Conservation (phyloP, 2,888 invertebrate genomes). For the Pterobdella sp. region DNA sequence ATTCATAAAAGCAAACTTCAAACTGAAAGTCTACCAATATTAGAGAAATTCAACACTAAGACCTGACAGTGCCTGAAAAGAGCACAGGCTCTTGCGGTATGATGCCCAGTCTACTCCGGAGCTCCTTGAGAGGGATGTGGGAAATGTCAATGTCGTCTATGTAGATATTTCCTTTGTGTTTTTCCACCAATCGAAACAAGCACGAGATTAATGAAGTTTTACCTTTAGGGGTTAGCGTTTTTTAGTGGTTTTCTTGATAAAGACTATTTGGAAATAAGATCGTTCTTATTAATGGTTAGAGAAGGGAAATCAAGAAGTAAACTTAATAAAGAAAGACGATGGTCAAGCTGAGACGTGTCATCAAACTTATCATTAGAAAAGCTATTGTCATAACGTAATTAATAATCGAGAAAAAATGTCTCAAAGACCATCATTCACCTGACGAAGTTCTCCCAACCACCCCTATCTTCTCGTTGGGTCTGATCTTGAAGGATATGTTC, state of each 20-base stretch:
- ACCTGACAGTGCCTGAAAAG: conserved; percentile 32
- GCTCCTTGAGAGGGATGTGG: conserved; percentile 52
- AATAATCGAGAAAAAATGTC: neutral
- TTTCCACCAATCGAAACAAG: conserved; percentile 59
- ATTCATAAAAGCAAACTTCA: too few relatives aligned
- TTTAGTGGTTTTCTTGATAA: neutral
- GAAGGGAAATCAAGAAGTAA: neutral
- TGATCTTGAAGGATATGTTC: conserved; percentile 68
- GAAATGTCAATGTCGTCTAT: conserved; percentile 57
- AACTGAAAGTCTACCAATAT: too few relatives aligned
- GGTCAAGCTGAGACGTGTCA: neutral
- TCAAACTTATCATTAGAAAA: neutral
- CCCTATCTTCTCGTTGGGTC: conserved; percentile 33
- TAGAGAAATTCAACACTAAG: too few relatives aligned
- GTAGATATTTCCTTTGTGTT: conserved; percentile 54
- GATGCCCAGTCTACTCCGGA: conserved; percentile 53
- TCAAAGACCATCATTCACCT: conserved; percentile 55
- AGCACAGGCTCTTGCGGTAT: conserved; percentile 51
- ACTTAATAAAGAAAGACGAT: neutral
- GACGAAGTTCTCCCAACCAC: conserved; percentile 74
- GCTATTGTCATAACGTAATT: neutral
- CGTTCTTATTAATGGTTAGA: neutral
- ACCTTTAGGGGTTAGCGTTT: conserved; percentile 43
- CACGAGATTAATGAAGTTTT: conserved; percentile 59
- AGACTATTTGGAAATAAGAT: too few relatives aligned